Percentiles rank a stretch among this genome's conserved stretches.
These are phyloP conservation scores for Colaptes auratus DNA, from an alignment of 2,113 vertebrate genomes.

Conservation along the genomic window DNA sequence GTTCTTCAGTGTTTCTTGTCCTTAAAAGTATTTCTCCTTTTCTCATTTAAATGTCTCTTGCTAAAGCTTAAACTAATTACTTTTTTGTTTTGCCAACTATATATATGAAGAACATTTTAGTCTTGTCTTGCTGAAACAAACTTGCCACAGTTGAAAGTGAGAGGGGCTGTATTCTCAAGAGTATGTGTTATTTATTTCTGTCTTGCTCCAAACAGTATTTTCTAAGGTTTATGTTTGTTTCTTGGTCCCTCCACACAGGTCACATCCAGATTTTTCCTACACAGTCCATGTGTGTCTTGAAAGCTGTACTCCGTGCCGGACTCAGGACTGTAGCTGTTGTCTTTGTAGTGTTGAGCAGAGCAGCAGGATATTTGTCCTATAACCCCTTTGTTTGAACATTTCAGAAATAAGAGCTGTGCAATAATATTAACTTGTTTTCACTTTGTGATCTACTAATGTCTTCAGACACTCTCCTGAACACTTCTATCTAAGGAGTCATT, in stretches of 20 bases:
- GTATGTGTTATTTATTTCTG: background rate
- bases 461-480: background rate
- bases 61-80: constrained; percentile 4
- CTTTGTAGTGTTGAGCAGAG: background rate
- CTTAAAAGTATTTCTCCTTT: constrained; percentile 14
- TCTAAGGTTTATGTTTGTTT: background rate
- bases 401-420: background rate
- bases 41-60: background rate
- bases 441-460: background rate
- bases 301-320: background rate
- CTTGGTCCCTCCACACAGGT: background rate
- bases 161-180: background rate
- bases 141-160: background rate
- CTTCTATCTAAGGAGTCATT: background rate
- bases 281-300: background rate
- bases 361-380: background rate
- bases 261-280: background rate
- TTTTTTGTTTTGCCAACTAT: background rate
- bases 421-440: background rate
- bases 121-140: background rate
- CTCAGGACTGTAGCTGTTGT: background rate
- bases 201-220: background rate
- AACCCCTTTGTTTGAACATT: background rate
- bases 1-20: background rate
- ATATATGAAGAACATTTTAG: background rate